Evolutionary conservation across 2,113 vertebrate genomes (phyloP), one percentile per base, ranked within the genome.

Genomic region (Myiozetetes cayanensis): DNA sequence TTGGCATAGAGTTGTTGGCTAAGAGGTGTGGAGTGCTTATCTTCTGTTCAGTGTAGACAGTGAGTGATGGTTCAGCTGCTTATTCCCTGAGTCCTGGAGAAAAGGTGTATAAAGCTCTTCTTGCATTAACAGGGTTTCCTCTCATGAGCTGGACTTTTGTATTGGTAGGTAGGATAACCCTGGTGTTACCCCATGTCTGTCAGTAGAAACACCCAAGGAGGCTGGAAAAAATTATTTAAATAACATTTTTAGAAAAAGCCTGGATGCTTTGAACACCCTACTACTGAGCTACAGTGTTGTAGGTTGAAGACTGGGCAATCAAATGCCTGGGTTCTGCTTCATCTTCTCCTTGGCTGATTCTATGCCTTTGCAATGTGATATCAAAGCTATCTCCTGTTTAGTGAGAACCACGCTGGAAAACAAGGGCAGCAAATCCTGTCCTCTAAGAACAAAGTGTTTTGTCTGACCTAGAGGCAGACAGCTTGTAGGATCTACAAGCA

Each of bases 111-210:
- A 28, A 70, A 75, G 39, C 28, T 62, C 20, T 58, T 28, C 41
- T 63, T 49, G 8, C 0, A 2, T 37, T 0, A 0, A 23, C 31
- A 58, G 25, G 1, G 0, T 85, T 77, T 77, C 31, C 49, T 66
- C 47, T 5, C 8, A 46, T 58, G 27, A 74, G n/a, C 27, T 74
- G 41, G 47, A 30, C 23, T 66, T 81, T 5, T 20, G 13, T 63
- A 25, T 41, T 28, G 14, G 11, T 28, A 28, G 55, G 15, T 12
- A 12, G 8, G 30, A 30, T 61, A 84, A 31, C 23, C 37, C 14
- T 43, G 10, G 14, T 21, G 1, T 33, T 85, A 67, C 49, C 22
- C 12, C 4, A 2, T 28, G 11, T 23, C 33, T 80, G 33, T 71
- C 35, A 49, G 24, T 2, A 58, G 55, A 84, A 86, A 49, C 39